Evolutionary conservation across 2,113 vertebrate species (phyloP).

Genomic region (Paralichthys olivaceus): DNA sequence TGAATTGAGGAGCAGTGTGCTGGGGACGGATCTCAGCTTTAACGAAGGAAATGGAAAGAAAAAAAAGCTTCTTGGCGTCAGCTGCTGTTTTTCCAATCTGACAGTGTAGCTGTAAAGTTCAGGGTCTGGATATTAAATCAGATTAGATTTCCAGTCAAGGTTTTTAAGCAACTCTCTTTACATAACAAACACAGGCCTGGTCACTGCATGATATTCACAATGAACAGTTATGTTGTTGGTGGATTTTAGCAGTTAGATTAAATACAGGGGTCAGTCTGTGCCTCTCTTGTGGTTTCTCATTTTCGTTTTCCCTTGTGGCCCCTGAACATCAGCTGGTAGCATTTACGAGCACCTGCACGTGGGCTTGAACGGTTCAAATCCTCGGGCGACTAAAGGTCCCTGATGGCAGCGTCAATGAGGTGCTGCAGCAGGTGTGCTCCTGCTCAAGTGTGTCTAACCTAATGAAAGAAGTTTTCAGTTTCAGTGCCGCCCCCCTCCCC

Average conservation of each 20-base stretch:
- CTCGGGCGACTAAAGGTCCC: slow-evolving; percentile 4
- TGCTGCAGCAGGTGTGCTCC: slow-evolving; percentile 35
- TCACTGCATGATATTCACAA: slow-evolving; percentile 11
- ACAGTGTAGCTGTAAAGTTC: slow-evolving; percentile 68
- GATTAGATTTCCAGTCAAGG: slow-evolving; percentile 56
- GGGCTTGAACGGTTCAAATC: slow-evolving; percentile 10
- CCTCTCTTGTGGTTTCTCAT: slow-evolving; percentile 21
- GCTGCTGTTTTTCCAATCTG: slow-evolving; percentile 70
- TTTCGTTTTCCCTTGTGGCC: slow-evolving; percentile 22
- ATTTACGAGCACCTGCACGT: slow-evolving; percentile 46
- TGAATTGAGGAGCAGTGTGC: slow-evolving; percentile 17
- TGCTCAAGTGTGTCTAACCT: neutral
- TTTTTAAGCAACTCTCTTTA: slow-evolving; percentile 56
- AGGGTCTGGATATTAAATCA: slow-evolving; percentile 69
- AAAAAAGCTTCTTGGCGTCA: slow-evolving; percentile 50
- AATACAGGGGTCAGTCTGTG: neutral
- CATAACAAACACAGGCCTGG: slow-evolving; percentile 54
- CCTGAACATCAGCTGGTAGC: slow-evolving; percentile 47
- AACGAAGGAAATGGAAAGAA: slow-evolving; percentile 33
- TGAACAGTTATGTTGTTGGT: neutral
- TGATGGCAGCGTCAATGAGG: neutral
- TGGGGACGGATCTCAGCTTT: slow-evolving; percentile 32
- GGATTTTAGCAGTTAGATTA: slow-evolving; percentile 20
- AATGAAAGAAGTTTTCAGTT: too few relatives aligned
- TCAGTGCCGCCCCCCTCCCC: too few relatives aligned